Evolutionary conservation across 2,113 vertebrate genomes (phyloP), one percentile per base, ranked within the genome.

Genomic region (Neogobius melanostomus): DNA sequence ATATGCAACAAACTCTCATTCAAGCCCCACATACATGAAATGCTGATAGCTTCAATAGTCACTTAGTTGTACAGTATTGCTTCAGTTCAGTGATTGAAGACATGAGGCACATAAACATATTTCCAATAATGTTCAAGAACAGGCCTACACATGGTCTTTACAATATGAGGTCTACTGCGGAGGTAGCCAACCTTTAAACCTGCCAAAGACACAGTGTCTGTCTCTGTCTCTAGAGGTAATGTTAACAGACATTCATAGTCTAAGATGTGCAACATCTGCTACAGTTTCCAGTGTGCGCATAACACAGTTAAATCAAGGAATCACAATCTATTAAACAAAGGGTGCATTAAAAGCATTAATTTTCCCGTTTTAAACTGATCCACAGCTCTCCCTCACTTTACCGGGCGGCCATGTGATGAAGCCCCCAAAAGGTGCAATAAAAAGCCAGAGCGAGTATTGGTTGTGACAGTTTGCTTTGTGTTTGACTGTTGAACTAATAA

Each of bases 191-290:
- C 48, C 15, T 69, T 53, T 51, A 66, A 61, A 46, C 68, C 47
- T 49, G 49, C 69, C 66, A 56, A 52, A 54, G 67, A 61, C 67
- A 65, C 59, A 15, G 76, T 67, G 66, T 77, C 63, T n/a, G 57
- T 11, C 47, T 50, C 51, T 47, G 64, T 57, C 68, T 66, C 11
- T 56, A 44, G 83, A 88, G 79, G 82, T 90, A 87, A 82, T 82
- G 76, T 80, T 85, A 68, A 67, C 66, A 85, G 68, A 85, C 77
- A 86, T 84, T 83, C 85, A 71, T 63, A 21, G 75, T 84, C 75
- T 73, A 65, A n/a, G 72, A 74, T 64, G 69, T 83, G 54, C 69
- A 73, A 82, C 59, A 59, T 71, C 75, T 75, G 56, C 56, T 42
- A 42, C 11, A 62, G 52, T 72, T 74, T 69, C 50, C 36, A 70